Conservation (phyloP, 2,888 invertebrate species). For the Hipparchia semele region DNA sequence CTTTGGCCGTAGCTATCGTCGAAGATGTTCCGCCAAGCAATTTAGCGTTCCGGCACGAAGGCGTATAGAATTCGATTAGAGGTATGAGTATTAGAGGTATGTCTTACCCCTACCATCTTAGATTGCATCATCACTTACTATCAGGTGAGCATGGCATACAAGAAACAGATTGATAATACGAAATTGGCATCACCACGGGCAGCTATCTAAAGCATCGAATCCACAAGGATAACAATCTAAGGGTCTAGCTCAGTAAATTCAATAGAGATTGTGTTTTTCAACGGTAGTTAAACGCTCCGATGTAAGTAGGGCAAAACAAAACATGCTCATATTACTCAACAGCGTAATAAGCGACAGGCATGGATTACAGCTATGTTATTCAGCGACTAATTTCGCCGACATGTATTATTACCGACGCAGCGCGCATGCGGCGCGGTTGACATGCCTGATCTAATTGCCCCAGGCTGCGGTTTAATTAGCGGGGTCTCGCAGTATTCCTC, state of each 20-base stretch:
- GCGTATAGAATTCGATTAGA: too few species aligned
- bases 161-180: too few species aligned
- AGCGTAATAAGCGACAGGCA: slow-evolving; percentile 22
- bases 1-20: too few species aligned
- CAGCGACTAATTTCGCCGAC: slow-evolving; percentile 25
- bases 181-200: too few species aligned
- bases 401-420: slow-evolving; percentile 22
- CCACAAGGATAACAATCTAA: not conserved
- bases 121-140: too few species aligned
- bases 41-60: too few species aligned
- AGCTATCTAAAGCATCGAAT: not conserved
- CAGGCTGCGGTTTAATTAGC: slow-evolving; percentile 24
- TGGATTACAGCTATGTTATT: slow-evolving; percentile 27
- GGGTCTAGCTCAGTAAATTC: not conserved
- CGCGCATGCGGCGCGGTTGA: slow-evolving; percentile 24
- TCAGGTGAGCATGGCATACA: too few species aligned
- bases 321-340: slow-evolving; percentile 17
- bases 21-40: too few species aligned
- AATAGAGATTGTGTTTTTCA: slow-evolving; percentile 8
- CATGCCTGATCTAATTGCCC: slow-evolving; percentile 28
- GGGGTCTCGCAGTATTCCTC: slow-evolving; percentile 1
- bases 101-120: too few species aligned
- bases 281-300: slow-evolving; percentile 12
- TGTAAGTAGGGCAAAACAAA: slow-evolving; percentile 19
- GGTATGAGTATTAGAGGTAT: too few species aligned